phyloP scores from a whole-genome alignment of 2,888 invertebrate species.

The Megaustenia siamemsis region DNA sequence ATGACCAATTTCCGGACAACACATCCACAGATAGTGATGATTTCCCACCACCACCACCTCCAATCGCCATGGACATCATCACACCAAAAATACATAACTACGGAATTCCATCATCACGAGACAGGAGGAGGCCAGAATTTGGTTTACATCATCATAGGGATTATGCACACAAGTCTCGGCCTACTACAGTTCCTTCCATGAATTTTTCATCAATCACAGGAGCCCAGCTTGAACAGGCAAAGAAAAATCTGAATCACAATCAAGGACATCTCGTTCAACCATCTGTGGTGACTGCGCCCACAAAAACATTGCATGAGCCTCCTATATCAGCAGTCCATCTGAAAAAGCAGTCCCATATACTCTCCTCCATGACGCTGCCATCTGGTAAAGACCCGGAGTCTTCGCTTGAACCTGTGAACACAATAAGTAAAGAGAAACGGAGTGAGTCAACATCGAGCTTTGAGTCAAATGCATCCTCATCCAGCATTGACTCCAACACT shows the following conservation, averaged over 20 bases:
- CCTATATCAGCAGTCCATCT: constrained; percentile 5
- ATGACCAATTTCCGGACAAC: constrained; percentile 68
- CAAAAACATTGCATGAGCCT: background rate
- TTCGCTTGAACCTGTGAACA: constrained; percentile 19
- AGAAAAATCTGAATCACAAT: constrained; percentile 1
- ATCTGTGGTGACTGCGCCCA: background rate
- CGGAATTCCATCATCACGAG: constrained; percentile 65
- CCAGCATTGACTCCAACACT: constrained; percentile 94
- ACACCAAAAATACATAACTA: constrained; percentile 76
- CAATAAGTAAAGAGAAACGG: constrained; percentile 40
- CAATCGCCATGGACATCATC: constrained; percentile 76
- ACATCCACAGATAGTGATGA: constrained; percentile 75
- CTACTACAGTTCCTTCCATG: background rate
- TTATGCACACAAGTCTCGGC: background rate
- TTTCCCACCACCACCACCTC: constrained; percentile 76
- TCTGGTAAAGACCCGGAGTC: background rate
- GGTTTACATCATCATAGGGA: constrained; percentile 33
- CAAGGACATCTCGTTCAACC: background rate
- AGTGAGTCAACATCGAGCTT: constrained; percentile 60
- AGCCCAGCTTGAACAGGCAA: background rate
- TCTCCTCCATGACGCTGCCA: background rate
- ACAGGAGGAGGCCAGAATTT: constrained; percentile 35
- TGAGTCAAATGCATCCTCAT: constrained; percentile 80
- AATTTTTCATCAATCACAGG: background rate
- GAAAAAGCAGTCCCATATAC: background rate